Percentiles rank a stretch among this genome's conserved stretches.
These are phyloP conservation scores for Bradypodion ventrale DNA, from an alignment of 2,797 vertebrate species.

Conservation along the genomic window DNA sequence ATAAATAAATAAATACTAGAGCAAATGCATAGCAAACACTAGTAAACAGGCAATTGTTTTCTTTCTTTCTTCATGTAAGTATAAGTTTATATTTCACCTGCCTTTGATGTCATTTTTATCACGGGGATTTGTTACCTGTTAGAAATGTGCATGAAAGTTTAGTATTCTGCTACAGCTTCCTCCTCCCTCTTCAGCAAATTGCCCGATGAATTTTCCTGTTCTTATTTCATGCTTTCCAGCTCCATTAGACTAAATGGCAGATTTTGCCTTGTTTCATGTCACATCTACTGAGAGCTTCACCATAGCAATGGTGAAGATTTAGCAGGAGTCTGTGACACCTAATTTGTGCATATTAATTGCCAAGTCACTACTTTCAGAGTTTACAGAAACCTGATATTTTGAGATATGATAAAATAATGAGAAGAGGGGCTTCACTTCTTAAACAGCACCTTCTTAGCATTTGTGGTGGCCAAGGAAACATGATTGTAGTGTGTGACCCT, in stretches of 20 bases:
- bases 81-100: conserved; percentile 1
- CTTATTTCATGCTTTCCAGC: not conserved
- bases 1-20: too few relatives aligned
- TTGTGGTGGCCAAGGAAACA: not conserved
- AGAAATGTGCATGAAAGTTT: conserved; percentile 9
- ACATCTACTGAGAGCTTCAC: conserved; percentile 10
- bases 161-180: not conserved
- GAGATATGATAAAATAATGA: conserved; percentile 14
- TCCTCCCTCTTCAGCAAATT: not conserved
- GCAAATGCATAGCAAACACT: conserved; percentile 2
- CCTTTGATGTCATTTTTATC: conserved; percentile 3
- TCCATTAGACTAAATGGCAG: conserved; percentile 2
- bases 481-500: not conserved
- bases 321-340: conserved; percentile 3
- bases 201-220: not conserved
- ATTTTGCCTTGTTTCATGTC: not conserved
- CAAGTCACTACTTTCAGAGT: conserved; percentile 6
- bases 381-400: conserved; percentile 19
- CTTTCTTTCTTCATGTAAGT: not conserved
- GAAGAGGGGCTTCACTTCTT: not conserved
- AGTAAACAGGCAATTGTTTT: not conserved
- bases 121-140: not conserved
- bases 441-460: conserved; percentile 5
- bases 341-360: conserved; percentile 17
- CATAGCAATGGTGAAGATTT: conserved; percentile 8